A percentile compares a stretch with the other conserved stretches of the same genome.
Evolutionary conservation across 1,140 invertebrate genomes (phyloP).

Genomic region (Stenopsyche tienmushanensis): DNA sequence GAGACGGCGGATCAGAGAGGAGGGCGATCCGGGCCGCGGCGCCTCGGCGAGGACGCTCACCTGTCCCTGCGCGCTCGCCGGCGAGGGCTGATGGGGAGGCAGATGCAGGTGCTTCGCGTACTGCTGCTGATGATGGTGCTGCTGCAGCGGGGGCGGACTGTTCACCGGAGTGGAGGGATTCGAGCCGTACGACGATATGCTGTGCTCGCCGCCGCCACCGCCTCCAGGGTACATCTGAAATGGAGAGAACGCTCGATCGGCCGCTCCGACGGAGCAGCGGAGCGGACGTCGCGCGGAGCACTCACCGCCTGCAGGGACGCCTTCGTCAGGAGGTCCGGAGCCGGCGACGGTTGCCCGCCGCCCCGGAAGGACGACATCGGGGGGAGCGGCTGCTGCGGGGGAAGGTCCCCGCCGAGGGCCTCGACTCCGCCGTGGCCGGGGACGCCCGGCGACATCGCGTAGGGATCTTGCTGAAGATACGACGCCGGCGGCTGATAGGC

Average conservation of each 20-base stretch:
- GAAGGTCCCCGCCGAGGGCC: constrained; percentile 56
- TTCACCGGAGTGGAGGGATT: constrained; percentile 87
- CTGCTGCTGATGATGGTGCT: constrained; percentile 49
- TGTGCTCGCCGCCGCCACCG: constrained; percentile 72
- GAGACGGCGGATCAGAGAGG: not conserved
- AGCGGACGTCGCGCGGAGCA: constrained; percentile 4
- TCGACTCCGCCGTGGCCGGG: constrained; percentile 59
- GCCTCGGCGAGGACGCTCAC: not conserved
- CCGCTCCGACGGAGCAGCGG: no score
- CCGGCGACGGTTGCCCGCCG: constrained; percentile 60
- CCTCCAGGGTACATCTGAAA: constrained; percentile 74
- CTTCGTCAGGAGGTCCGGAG: constrained; percentile 55
- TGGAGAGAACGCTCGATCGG: no score
- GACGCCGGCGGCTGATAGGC: constrained; percentile 52
- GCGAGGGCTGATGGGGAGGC: constrained; percentile 19
- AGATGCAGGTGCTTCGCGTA: constrained; percentile 22
- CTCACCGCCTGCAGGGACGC: constrained; percentile 54
- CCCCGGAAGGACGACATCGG: constrained; percentile 92
- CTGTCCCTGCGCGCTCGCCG: constrained; percentile 20
- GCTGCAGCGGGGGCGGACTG: constrained; percentile 73
- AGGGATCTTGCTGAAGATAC: constrained; percentile 60
- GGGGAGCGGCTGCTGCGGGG: constrained; percentile 71
- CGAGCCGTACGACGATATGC: constrained; percentile 89
- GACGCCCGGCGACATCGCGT: constrained; percentile 56
- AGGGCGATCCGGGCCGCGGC: not conserved